Conservation (phyloP, 2,888 invertebrate species). For the Polylopha cassiicola region DNA sequence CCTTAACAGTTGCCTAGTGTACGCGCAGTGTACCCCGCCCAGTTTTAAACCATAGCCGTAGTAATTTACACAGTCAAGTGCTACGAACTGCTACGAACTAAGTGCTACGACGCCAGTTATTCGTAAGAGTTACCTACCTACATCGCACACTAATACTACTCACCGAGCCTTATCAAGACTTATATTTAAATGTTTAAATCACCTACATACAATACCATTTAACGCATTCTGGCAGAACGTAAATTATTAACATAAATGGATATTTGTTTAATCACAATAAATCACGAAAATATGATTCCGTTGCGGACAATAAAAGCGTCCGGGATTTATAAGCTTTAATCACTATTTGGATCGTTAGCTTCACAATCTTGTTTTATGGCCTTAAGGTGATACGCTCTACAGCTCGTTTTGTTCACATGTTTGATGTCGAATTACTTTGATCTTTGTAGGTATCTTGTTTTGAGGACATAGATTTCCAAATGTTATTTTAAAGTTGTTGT, state of each 20-base stretch:
- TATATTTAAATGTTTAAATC: too few species aligned
- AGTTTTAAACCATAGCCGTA: too few species aligned
- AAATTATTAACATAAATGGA: conserved; percentile 21
- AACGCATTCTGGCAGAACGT: conserved; percentile 13
- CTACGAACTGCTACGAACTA: too few species aligned
- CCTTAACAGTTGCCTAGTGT: too few species aligned
- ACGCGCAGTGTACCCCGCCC: too few species aligned
- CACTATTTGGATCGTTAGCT: conserved; percentile 23
- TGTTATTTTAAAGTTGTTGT: too few species aligned
- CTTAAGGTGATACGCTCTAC: neutral
- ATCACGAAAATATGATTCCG: conserved; percentile 16
- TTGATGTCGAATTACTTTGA: neutral
- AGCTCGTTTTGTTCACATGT: neutral
- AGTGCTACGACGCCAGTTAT: too few species aligned
- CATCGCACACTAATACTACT: too few species aligned
- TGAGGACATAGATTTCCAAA: too few species aligned
- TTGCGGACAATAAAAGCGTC: conserved; percentile 21
- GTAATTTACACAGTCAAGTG: too few species aligned
- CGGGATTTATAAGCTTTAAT: conserved; percentile 18
- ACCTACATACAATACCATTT: conserved; percentile 2
- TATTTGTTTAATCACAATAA: conserved; percentile 21
- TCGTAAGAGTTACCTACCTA: too few species aligned
- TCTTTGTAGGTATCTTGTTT: neutral
- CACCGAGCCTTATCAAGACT: too few species aligned
- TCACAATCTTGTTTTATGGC: conserved; percentile 7